Base-by-base conservation (phyloP, 1,140 invertebrate genomes). In the Diachasma alloeum region DNA sequence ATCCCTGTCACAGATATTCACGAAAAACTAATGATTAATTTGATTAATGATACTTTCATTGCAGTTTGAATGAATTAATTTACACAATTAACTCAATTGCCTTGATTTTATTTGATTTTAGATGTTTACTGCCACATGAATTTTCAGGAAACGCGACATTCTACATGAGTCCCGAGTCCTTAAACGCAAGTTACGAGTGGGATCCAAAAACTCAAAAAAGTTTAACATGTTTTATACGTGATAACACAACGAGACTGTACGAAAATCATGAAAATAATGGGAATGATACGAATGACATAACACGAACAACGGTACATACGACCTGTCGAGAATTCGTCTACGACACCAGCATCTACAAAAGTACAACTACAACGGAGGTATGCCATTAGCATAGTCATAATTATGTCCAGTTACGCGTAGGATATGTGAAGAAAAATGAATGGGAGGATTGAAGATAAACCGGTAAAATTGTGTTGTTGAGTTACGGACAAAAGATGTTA, bases 331-430 rank as follows among this genome's bases (percentile, higher is more conserved):
- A 84, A 26, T 94, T 91, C 83, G 88, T 95, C 19, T 94, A 92
- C 82, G 92, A 94, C 81, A 88, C 82, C 36, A 89, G 88, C 36
- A 90, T 87, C 69, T 93, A 93, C 80, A 82, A 90, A 75, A 92
- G 91, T 78, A 94, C 92, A 76, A 91, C 92, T 17, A 91, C 93
- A n/a, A 93, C 91, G 22, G 93, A 94, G 85, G 92, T 93, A 88
- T 46, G 77, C 69, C 17, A 67, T 71, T 69, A 68, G n/a, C 24
- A 56, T 22, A 72, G 31, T 48, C 31, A 72, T 68, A 72, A 63
- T 67, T 44, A 37, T 19, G n/a, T 24, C 75, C 26, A 69, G 46
- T 70, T 48, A 73, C 44, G 24, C 59, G 19, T 24, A 0, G 11
- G 10, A 1, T 31, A 13, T 48, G 37, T 24, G 6, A 19, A 26